Percentiles rank a stretch among this genome's conserved stretches.
Evolutionary conservation across 2,888 invertebrate genomes (phyloP).

Genomic region (Hipparchia sbordonii): DNA sequence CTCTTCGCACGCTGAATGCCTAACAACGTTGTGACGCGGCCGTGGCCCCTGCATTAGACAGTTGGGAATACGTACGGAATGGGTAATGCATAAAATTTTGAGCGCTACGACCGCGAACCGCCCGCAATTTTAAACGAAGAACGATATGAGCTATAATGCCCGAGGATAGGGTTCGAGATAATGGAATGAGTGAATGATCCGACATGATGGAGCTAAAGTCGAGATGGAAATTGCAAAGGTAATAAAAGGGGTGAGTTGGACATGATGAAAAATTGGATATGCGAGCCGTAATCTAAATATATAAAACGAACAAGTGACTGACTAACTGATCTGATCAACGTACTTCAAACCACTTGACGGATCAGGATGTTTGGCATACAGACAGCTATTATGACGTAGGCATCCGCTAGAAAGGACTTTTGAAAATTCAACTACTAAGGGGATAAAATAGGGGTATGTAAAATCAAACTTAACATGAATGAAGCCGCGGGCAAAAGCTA

Average conservation of each 20-base stretch:
- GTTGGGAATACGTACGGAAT: constrained; percentile 39
- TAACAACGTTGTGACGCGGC: constrained; percentile 44
- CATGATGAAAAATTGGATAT: constrained; percentile 25
- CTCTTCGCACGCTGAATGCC: constrained; percentile 41
- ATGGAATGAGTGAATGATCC: constrained; percentile 38
- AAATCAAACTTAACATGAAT: too few relatives aligned
- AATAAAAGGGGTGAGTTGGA: constrained; percentile 12
- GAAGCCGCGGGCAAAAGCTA: too few relatives aligned
- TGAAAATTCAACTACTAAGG: too few relatives aligned
- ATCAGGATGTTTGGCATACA: too few relatives aligned
- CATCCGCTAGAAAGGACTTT: too few relatives aligned
- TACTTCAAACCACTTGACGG: too few relatives aligned
- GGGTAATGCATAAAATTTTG: constrained; percentile 53
- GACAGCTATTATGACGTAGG: too few relatives aligned
- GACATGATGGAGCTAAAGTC: constrained; percentile 32
- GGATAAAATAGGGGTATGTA: too few relatives aligned
- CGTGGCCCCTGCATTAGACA: constrained; percentile 43
- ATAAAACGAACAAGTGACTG: too few relatives aligned
- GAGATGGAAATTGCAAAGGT: constrained; percentile 34
- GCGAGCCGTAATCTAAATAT: constrained; percentile 28
- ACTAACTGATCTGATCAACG: too few relatives aligned
- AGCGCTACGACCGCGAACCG: constrained; percentile 42
- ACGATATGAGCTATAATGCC: constrained; percentile 43
- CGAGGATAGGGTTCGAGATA: constrained; percentile 39
- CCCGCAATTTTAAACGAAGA: constrained; percentile 43